phyloP scores from a whole-genome alignment of 2,888 invertebrate genomes.

The Polydrusus tereticollis region DNA sequence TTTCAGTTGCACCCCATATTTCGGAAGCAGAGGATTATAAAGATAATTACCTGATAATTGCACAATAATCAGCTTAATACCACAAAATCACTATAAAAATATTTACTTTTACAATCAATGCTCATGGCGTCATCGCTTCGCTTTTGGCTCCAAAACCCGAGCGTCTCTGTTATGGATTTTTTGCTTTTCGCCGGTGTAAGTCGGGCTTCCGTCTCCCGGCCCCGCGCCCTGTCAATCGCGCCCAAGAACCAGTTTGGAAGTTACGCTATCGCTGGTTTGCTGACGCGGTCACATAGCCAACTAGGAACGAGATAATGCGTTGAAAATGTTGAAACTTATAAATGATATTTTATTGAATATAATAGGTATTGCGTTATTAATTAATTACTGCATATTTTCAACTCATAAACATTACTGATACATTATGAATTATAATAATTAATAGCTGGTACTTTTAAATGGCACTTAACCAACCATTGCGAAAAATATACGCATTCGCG shows the following conservation, averaged over 20 bases:
- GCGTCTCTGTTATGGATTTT: slow-evolving; percentile 57
- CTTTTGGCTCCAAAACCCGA: slow-evolving; percentile 3
- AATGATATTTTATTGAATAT: slow-evolving; percentile 22
- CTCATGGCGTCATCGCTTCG: slow-evolving; percentile 26
- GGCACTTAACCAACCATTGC: neutral
- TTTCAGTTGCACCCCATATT: no score
- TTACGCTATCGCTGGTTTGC: slow-evolving; percentile 54
- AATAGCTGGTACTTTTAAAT: neutral
- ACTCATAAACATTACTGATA: neutral
- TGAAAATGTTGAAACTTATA: slow-evolving; percentile 31
- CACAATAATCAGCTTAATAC: neutral
- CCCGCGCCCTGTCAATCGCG: slow-evolving; percentile 25
- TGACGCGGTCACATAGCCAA: slow-evolving; percentile 51
- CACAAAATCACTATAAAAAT: slow-evolving; percentile 2
- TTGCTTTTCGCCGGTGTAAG: slow-evolving; percentile 50
- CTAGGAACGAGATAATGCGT: slow-evolving; percentile 44
- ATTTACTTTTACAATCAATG: slow-evolving; percentile 24
- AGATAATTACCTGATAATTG: neutral
- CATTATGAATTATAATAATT: neutral
- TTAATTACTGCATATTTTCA: slow-evolving; percentile 9
- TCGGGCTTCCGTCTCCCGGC: slow-evolving; percentile 49
- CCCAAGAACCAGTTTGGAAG: slow-evolving; percentile 55
- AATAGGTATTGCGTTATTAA: neutral
- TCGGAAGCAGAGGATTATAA: no score
- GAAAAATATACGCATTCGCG: no score